Conservation (phyloP, 2,113 vertebrate genomes). For the Montifringilla adamsi region DNA sequence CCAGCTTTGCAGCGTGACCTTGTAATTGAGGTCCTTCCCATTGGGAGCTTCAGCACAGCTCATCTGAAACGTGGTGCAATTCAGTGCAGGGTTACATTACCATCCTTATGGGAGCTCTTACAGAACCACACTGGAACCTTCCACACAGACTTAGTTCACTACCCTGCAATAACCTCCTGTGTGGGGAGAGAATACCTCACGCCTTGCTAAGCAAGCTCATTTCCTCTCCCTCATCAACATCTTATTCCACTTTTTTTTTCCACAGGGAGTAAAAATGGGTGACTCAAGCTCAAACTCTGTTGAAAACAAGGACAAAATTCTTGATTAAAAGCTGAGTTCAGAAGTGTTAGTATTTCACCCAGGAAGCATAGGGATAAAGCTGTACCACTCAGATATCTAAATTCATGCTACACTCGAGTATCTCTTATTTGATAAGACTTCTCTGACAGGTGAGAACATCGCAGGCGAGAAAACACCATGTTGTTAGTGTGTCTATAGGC, state of each 20-base stretch:
- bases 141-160: background rate
- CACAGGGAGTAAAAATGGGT: background rate
- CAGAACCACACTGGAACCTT: background rate
- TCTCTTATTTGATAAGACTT: background rate
- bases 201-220: background rate
- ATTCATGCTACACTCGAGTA: background rate
- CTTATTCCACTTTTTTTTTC: background rate
- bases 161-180: background rate
- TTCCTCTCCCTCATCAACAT: background rate
- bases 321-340: background rate
- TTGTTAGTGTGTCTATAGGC: background rate
- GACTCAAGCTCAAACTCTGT: background rate
- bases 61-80: background rate
- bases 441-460: background rate
- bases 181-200: background rate
- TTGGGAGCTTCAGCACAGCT: background rate
- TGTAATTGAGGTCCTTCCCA: background rate
- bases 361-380: background rate
- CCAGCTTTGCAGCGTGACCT: background rate
- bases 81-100: background rate
- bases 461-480: background rate
- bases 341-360: background rate
- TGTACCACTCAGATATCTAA: background rate
- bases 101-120: background rate
- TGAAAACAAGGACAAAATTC: background rate